phyloP scores from a whole-genome alignment of 2,888 invertebrate species.

The Volucella inanis region DNA sequence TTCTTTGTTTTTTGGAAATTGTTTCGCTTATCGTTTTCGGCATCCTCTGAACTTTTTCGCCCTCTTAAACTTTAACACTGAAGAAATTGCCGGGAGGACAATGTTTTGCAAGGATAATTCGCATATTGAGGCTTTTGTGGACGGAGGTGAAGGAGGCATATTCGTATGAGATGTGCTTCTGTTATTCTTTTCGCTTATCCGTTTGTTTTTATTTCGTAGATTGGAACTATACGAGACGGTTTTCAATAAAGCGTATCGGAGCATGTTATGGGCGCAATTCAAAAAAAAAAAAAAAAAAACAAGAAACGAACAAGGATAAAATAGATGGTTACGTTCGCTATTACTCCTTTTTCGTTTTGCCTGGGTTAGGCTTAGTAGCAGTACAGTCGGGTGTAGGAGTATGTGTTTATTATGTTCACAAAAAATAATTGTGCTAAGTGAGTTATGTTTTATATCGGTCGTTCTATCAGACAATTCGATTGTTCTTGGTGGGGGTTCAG shows the following conservation, averaged over 20 bases:
- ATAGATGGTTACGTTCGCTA: conserved; percentile 15
- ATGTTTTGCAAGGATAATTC: conserved; percentile 43
- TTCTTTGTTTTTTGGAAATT: conserved; percentile 24
- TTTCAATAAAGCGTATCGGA: conserved; percentile 52
- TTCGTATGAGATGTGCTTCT: conserved; percentile 7
- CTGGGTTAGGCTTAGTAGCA: background rate
- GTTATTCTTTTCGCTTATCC: background rate
- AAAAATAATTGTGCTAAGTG: conserved; percentile 17
- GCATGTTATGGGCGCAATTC: conserved; percentile 48
- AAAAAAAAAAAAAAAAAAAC: conserved; percentile 5
- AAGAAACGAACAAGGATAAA: background rate
- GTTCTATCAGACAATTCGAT: background rate
- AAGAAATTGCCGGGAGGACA: background rate
- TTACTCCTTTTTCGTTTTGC: conserved; percentile 18
- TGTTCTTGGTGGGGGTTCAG: conserved; percentile 2
- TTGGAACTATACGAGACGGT: conserved; percentile 16
- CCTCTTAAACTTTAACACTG: too few species aligned
- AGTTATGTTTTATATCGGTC: background rate
- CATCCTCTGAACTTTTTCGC: background rate
- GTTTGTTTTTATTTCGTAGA: conserved; percentile 5
- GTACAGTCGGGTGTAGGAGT: background rate
- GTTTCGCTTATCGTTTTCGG: conserved; percentile 31
- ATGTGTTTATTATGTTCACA: conserved; percentile 12
- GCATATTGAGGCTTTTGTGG: background rate
- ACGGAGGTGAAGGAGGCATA: background rate